Evolutionary conservation across 2,797 vertebrate species (phyloP), one percentile per base, ranked within the genome.

Genomic region (Huso huso): DNA sequence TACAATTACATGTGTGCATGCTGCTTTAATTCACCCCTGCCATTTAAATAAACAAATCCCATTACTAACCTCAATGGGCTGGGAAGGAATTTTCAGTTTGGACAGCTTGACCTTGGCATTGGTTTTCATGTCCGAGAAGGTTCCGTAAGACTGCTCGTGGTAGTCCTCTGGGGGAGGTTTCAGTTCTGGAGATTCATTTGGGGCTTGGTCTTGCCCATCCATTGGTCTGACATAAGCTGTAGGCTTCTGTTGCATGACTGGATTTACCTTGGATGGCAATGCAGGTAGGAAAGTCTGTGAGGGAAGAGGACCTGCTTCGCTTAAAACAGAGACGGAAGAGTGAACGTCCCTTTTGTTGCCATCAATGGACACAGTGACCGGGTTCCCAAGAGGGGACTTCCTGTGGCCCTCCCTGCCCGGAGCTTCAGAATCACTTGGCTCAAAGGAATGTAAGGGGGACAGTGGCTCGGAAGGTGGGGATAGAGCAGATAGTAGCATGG

Each of bases 211-310:
- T 75, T 93, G 95, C 63, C 93, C 95, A 15, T 99, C 95, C 95
- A 98, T 94, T 68, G 97, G 96, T 65, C 95, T 88, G 64, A 99
- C 95, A 0, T 97, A 96, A 0, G 97, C 97, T 0, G 94, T 98
- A 57, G 97, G 96, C 82, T 99, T 99, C 81, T 89, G 90, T 67
- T 90, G 90, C 87, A 94, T 88, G 64, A 79, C 78, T 37, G 83
- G 79, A 65, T 80, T 86, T 55, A 67, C 85, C 83, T 97, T 97
- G 10, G 90, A 90, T 10, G 90, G 83, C 67, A 94, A 83, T 1
- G 90, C 79, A 0, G 91, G 83, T 23, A 91, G 91, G 10, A 94
- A 95, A 9, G 83, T 83, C 82, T 95, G 96, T 57, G 87, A 84
- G 48, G 90, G 84, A 52, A 89, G 83, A 1, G 86, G 73, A 10